A percentile compares a stretch with the other conserved stretches of the same genome.
Evolutionary conservation across 2,888 invertebrate species (phyloP).

Genomic region (Argynnis bischoffii): DNA sequence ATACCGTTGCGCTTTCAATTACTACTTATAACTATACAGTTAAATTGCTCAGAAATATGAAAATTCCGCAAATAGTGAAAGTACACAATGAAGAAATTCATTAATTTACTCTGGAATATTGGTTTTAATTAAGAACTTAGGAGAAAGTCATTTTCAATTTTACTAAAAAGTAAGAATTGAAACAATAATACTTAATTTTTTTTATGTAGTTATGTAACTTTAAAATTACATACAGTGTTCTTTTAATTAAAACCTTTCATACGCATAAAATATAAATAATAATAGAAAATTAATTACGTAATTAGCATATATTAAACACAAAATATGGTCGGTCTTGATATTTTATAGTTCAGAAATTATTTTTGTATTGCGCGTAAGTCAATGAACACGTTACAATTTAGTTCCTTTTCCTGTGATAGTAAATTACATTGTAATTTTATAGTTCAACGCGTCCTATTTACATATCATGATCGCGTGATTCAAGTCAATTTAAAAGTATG

Average conservation of each 20-base stretch:
- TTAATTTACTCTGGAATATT: background rate
- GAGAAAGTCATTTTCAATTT: too few relatives aligned
- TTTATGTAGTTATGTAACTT: too few relatives aligned
- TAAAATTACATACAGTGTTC: too few relatives aligned
- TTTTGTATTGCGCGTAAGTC: conserved; percentile 3
- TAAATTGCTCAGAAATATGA: conserved; percentile 30
- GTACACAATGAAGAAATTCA: conserved; percentile 23
- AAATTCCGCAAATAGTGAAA: conserved; percentile 39
- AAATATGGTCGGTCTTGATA: background rate
- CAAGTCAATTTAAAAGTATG: conserved; percentile 7
- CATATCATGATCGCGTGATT: conserved; percentile 17
- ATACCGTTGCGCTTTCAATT: conserved; percentile 24
- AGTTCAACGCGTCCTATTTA: conserved; percentile 16
- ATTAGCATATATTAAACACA: too few relatives aligned
- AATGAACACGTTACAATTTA: conserved; percentile 8
- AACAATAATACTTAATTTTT: too few relatives aligned
- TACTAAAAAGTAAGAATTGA: background rate
- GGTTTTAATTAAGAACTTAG: too few relatives aligned
- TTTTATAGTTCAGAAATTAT: conserved; percentile 4
- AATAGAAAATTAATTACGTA: too few relatives aligned
- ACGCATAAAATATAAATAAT: too few relatives aligned
- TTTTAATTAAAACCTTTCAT: too few relatives aligned
- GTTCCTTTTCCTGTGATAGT: conserved; percentile 22
- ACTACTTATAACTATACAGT: conserved; percentile 17
- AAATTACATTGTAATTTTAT: conserved; percentile 12